phyloP scores from a whole-genome alignment of 2,797 vertebrate species.

The Sparus aurata region DNA sequence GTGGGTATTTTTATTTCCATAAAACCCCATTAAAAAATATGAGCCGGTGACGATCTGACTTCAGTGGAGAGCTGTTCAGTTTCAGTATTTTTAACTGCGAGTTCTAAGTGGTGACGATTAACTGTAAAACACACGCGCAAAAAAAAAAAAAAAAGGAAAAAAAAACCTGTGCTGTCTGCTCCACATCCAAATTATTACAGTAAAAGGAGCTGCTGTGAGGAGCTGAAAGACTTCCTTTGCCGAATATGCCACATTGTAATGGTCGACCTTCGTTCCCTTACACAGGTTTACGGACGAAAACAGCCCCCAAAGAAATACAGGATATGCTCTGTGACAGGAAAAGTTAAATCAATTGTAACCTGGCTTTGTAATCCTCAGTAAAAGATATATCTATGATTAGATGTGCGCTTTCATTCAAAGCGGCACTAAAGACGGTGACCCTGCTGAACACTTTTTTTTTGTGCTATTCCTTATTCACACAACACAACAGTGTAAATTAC shows the following conservation, averaged over 20 bases:
- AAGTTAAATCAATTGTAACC: not conserved
- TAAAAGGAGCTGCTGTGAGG: not conserved
- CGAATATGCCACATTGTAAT: not conserved
- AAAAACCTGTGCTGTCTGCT: not conserved
- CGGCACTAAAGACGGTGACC: not conserved
- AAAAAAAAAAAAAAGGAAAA: not conserved
- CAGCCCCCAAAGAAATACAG: not conserved
- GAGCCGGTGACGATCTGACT: conserved; percentile 30
- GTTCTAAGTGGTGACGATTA: conserved; percentile 25
- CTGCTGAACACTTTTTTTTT: conserved; percentile 1
- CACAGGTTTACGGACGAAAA: not conserved
- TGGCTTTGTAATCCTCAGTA: not conserved
- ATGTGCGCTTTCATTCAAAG: conserved; percentile 10
- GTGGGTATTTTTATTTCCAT: conserved; percentile 21
- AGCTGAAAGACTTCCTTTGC: not conserved
- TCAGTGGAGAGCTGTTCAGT: conserved; percentile 40
- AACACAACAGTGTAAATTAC: not conserved
- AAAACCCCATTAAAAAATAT: conserved; percentile 32
- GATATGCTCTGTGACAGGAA: not conserved
- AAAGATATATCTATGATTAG: not conserved
- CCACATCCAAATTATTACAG: conserved; percentile 14
- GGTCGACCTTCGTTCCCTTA: not conserved
- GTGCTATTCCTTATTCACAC: not conserved
- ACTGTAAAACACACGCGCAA: too few relatives aligned
- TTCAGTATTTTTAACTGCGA: conserved; percentile 40